phyloP scores from a whole-genome alignment of 2,113 vertebrate species.

The human region GRCh38 chr12:2879501-2880000 shows the following conservation, averaged over 20 bases:
- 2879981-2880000: background rate
- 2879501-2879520: no score
- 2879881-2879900: background rate
- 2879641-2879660: background rate
- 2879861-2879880: background rate
- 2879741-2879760: background rate
- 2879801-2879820: background rate
- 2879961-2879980: background rate
- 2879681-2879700: background rate
- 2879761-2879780: background rate
- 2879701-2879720: background rate
- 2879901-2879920: background rate
- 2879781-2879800: background rate
- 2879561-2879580: no score
- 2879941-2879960: background rate
- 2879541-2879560: no score
- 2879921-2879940: conserved; percentile 3
- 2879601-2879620: no score
- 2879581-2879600: no score
- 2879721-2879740: background rate
- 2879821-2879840: background rate
- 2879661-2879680: background rate
- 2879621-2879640: background rate
- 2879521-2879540: no score
- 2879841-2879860: background rate